Evolutionary conservation across 2,113 vertebrate genomes (phyloP).

Genomic region (Cyprinus carpio): DNA sequence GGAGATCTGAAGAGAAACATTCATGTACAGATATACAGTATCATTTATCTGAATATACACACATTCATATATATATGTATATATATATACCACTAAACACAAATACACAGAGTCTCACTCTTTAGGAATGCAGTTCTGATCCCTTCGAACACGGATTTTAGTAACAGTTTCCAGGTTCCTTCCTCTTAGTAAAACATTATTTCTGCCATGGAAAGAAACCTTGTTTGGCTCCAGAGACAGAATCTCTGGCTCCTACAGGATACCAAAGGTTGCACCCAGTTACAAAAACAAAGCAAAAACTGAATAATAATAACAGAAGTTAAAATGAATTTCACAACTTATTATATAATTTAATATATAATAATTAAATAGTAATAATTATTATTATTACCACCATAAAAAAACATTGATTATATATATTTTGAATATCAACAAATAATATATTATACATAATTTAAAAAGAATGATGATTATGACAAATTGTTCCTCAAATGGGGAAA

Average conservation of each 20-base stretch:
- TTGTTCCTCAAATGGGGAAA: neutral
- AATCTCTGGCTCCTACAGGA: constrained; percentile 76
- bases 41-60: neutral
- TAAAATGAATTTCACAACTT: neutral
- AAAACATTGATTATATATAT: neutral
- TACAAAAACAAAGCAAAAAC: neutral
- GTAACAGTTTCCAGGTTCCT: constrained; percentile 78
- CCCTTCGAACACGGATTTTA: constrained; percentile 76
- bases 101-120: constrained; percentile 62
- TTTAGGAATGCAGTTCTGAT: constrained; percentile 72
- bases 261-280: constrained; percentile 31
- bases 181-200: constrained; percentile 77
- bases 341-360: neutral
- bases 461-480: neutral
- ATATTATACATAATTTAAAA: neutral
- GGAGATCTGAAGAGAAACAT: constrained; percentile 65
- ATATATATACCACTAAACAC: no score
- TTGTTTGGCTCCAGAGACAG: constrained; percentile 76
- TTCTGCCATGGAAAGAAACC: constrained; percentile 85
- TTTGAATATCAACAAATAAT: neutral
- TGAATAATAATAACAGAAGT: no score
- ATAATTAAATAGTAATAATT: no score
- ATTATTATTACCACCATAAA: neutral
- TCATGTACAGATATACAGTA: constrained; percentile 27
- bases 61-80: neutral